A percentile compares a stretch with the other conserved stretches of the same genome.
phyloP scores from a whole-genome alignment of 2,888 invertebrate species.

The Lochmaea capreae region DNA sequence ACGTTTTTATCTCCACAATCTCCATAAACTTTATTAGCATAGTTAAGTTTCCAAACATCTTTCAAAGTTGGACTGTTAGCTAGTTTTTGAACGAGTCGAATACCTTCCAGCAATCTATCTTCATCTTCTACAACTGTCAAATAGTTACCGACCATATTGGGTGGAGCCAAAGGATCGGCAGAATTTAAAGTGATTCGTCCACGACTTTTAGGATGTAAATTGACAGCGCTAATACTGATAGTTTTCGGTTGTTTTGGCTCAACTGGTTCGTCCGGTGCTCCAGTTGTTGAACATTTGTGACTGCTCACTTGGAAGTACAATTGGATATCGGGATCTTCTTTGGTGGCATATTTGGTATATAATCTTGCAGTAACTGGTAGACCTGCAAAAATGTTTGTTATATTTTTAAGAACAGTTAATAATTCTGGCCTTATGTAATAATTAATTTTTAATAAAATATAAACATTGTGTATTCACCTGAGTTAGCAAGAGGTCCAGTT shows the following conservation, averaged over 20 bases:
- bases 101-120: constrained; percentile 71
- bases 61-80: constrained; percentile 70
- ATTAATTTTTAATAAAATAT: no score
- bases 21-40: constrained; percentile 74
- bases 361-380: constrained; percentile 39
- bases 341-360: constrained; percentile 44
- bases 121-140: constrained; percentile 74
- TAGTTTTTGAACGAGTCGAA: constrained; percentile 69
- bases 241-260: constrained; percentile 53
- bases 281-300: constrained; percentile 68
- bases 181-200: constrained; percentile 73
- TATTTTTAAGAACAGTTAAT: no score
- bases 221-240: constrained; percentile 68
- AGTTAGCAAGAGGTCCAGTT: constrained; percentile 28
- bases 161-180: constrained; percentile 75
- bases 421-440: no score
- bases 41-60: constrained; percentile 69
- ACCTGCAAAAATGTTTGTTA: neutral
- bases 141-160: constrained; percentile 81
- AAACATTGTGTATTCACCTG: constrained; percentile 18
- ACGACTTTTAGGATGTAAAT: constrained; percentile 74
- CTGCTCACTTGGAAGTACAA: constrained; percentile 71
- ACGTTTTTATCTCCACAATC: constrained; percentile 72
- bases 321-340: constrained; percentile 71
- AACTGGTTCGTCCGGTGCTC: constrained; percentile 58